Evolutionary conservation across 2,797 vertebrate species (phyloP), one percentile per base, ranked within the genome.

Genomic region (Platalea minor): DNA sequence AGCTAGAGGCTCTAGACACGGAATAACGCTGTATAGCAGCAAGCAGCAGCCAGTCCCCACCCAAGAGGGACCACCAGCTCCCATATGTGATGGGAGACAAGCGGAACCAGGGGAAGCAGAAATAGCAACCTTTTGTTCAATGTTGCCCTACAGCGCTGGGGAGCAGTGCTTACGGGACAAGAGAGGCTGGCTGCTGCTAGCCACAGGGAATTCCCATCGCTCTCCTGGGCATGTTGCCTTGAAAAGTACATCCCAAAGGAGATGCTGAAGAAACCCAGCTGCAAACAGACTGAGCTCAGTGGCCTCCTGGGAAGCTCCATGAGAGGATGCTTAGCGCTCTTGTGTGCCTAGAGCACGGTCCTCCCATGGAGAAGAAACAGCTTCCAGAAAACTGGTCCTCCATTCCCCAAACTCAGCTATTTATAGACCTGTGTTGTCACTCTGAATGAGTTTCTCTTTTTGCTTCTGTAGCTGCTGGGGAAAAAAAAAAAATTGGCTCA

Each of bases 141-240:
- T 1, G 4, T n/a, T 61, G 14, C 37, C 8, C 26, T 46, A 4
- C 16, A 53, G 37, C 1, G 0, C 0, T 53, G 16, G 39, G n/a
- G 17, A 89, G 20, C 19, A 39, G 50, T 9, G 17, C 24, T 35
- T 4, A 3, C 0, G 1, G 51, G 63, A 28, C 16, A 11, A 45
- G 53, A 80, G 33, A 8, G 21, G 7, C 21, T 45, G 21, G 17
- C 45, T 63, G 50, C 31, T 74, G 45, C 21, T 41, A 61, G 33
- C 20, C 21, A 57, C 31, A 26, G 14, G 26, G 41, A 33, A 35
- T 73, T 63, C 45, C 48, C 8, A 20, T 45, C 0, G 0, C 17
- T 63, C 13, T 57, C 17, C 37, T 1, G 2, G 9, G 17, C 2
- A 1, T 1, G 0, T 14, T 4, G 1, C 16, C 57, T 64, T 2